phyloP scores from a whole-genome alignment of 2,888 invertebrate genomes.

The Melanargia galathea region DNA sequence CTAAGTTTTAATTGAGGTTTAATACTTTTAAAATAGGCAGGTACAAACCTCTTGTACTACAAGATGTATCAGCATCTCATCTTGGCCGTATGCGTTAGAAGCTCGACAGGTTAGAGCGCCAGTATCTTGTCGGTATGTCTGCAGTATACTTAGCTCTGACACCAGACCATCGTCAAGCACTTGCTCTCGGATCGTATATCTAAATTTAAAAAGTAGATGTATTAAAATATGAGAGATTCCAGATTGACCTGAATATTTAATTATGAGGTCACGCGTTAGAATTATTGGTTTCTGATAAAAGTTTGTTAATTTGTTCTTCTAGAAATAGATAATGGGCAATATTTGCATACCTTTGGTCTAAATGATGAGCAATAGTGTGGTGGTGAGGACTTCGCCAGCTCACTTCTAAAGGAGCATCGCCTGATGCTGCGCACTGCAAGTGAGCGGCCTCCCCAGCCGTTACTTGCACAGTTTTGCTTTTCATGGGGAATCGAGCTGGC shows the following conservation, averaged over 20 bases:
- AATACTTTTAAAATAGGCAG: not conserved
- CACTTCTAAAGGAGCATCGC: constrained; percentile 93
- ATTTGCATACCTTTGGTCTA: constrained; percentile 83
- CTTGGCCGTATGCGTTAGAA: constrained; percentile 94
- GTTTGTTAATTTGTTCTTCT: too few relatives aligned
- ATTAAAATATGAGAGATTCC: too few relatives aligned
- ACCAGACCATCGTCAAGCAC: constrained; percentile 90
- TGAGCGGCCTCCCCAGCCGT: constrained; percentile 92
- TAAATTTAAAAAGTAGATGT: constrained; percentile 49
- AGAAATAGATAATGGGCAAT: not conserved
- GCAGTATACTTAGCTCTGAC: constrained; percentile 91
- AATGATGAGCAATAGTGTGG: constrained; percentile 84
- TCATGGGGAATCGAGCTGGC: constrained; percentile 92
- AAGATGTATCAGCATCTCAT: constrained; percentile 94
- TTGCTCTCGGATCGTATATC: constrained; percentile 89
- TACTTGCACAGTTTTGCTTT: constrained; percentile 90
- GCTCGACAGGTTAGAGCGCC: constrained; percentile 94
- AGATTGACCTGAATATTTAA: too few relatives aligned
- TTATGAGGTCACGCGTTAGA: too few relatives aligned
- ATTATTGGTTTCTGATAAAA: too few relatives aligned
- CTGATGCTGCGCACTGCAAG: constrained; percentile 92
- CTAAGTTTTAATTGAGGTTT: not conserved
- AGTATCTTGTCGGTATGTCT: constrained; percentile 93
- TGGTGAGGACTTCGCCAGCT: constrained; percentile 92
- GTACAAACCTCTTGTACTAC: constrained; percentile 90